Base-by-base conservation (phyloP, 2,113 vertebrate species). In the Bos javanicus region DNA sequence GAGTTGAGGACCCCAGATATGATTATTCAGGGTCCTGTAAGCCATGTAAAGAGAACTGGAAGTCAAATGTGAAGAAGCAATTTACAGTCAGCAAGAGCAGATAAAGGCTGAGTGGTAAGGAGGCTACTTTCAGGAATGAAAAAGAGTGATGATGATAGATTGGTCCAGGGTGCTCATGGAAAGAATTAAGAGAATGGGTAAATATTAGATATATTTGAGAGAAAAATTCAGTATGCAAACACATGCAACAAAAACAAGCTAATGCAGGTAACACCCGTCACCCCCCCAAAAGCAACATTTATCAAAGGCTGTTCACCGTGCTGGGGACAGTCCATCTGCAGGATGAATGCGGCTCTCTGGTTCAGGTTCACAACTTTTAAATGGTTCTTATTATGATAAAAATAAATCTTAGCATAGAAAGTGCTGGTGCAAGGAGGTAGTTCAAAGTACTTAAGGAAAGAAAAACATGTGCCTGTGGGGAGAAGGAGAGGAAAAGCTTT, bases 281-380 rank as follows among this genome's bases (percentile, higher is more conserved):
- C 23, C 25, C 3, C 3, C 16, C 14, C 10, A 57, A 52, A 16
- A 67, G 4, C n/a, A 82, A 15, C 6, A 11, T 67, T 91, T 88
- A 7, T 82, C 76, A 93, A 52, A 74, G 14, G 9, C 57, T 74
- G 28, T 36, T 76, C 30, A 30, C 28, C 60, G 1, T 15, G 26
- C 39, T 57, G 17, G 52, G 33, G 54, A 19, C 7, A 64, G 48
- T 46, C 43, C 4, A 39, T 59, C 52, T 76, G 87, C 76, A 91
- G 74, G 62, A 81, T 19, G 39, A 93, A n/a, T 46, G 28, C 52
- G 3, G 1, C 36, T 57, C 10, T 95, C 21, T 92, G 83, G n/a
- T 71, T 78, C 30, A 90, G 14, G 6, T 80, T 87, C 33, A 83
- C 33, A 95, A 95, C 39, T 83, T 90, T 89, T 50, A 64, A 87